phyloP scores from a whole-genome alignment of 1,140 invertebrate genomes.

The Portunus trituberculatus region DNA sequence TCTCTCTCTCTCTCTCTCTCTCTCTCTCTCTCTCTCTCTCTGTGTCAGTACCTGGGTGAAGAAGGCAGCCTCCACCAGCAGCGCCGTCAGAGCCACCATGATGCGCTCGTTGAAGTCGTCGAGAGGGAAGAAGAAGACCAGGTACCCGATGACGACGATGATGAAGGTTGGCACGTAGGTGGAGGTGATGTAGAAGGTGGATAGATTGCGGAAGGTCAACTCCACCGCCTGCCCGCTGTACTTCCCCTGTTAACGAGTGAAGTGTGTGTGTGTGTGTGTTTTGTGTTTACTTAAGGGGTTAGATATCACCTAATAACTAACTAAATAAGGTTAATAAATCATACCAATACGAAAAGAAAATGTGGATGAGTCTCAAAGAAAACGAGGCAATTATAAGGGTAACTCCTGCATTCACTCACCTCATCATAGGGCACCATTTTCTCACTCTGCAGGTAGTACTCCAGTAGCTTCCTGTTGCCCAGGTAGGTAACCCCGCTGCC shows the following conservation, averaged over 20 bases:
- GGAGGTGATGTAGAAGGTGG: conserved; percentile 72
- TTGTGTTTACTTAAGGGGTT: no score
- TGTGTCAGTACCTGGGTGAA: conserved; percentile 57
- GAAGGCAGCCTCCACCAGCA: conserved; percentile 67
- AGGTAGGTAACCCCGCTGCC: conserved; percentile 33
- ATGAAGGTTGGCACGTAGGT: conserved; percentile 73
- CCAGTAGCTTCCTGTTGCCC: conserved; percentile 56
- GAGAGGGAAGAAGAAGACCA: conserved; percentile 67
- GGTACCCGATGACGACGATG: conserved; percentile 69
- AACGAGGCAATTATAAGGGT: background rate
- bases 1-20: no score
- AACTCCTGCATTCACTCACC: conserved; percentile 13
- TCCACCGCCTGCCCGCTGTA: conserved; percentile 66
- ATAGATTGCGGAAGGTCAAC: conserved; percentile 60
- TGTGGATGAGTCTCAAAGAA: background rate
- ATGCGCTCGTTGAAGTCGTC: conserved; percentile 70
- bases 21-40: no score
- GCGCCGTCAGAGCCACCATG: conserved; percentile 68
- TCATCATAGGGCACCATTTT: conserved; percentile 49
- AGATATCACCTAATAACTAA: background rate
- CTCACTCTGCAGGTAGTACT: conserved; percentile 57
- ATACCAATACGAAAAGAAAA: background rate
- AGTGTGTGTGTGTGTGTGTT: no score
- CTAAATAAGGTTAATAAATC: background rate
- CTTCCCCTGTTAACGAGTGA: conserved; percentile 39